Base-by-base conservation (phyloP, 2,888 invertebrate species). In the Ptilodon capucinus region DNA sequence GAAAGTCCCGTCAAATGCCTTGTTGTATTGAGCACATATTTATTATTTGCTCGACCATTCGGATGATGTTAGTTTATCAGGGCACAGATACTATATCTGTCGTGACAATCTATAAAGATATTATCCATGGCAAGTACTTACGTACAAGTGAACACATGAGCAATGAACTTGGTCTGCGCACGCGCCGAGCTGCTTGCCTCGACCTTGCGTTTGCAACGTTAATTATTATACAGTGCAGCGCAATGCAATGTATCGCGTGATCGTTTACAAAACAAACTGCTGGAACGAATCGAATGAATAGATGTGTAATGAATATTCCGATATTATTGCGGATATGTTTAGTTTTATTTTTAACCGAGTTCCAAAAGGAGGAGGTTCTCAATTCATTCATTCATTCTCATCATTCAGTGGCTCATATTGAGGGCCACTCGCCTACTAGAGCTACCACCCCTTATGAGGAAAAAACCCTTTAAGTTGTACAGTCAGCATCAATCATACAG, bases 121-220 rank as follows among this genome's bases (percentile, higher is more conserved):
- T 47, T 35, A 49, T 16, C 32, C 60, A 64, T 60, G 62, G 64
- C 11, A 36, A 35, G 18, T 57, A 44, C 35, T 49, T 64, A 51
- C 39, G 48, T 60, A 50, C 55, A 43, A 42, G 51, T 51, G 45
- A 47, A 53, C 51, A 47, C 54, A 60, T 67, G 61, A 67, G 68
- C 78, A 78, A 69, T 80, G 79, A 80, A 79, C 80, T 78, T 72
- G 74, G 50, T 64, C 57, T 54, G 46, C 51, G 50, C 45, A 50
- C 57, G 46, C 60, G 30, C 21, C 11, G 2, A 38, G 18, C 19
- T 7, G 71, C 39, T 74, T 40, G 64, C 76, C 78, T 76, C 74
- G 77, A 76, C 78, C 78, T 79, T 79, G 74, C 64, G 62, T 50
- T 48, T 46, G 51, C 54, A 48, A 34, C 43, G 43, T 47, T 54